phyloP scores from a whole-genome alignment of 2,113 vertebrate species.

The Pipa parva region DNA sequence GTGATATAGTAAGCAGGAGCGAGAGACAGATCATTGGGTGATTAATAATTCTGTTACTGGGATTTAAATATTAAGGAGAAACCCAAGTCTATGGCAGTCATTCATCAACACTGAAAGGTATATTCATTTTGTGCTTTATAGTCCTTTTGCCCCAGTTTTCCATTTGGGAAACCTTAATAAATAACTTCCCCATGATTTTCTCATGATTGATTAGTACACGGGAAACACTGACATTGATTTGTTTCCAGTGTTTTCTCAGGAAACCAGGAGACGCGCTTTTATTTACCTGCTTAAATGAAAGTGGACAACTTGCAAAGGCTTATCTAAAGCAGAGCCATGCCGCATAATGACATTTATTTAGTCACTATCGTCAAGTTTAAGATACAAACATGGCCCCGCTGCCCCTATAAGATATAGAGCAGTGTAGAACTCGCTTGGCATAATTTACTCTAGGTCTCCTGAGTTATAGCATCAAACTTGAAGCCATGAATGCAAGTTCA shows the following conservation, averaged over 20 bases:
- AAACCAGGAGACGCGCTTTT: not conserved
- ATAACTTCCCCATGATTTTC: conserved; percentile 19
- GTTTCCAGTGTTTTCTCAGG: conserved; percentile 17
- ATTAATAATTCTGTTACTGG: no score
- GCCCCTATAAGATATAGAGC: not conserved
- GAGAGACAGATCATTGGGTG: no score
- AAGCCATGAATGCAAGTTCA: not conserved
- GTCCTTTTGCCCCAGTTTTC: not conserved
- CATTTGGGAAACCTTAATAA: conserved; percentile 7
- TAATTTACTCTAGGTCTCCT: conserved; percentile 12
- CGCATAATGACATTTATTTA: conserved; percentile 34
- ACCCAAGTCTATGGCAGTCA: no score
- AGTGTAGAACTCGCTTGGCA: not conserved
- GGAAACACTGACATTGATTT: conserved; percentile 26
- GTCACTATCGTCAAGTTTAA: conserved; percentile 5
- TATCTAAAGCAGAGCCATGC: conserved; percentile 10
- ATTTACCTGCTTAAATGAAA: conserved; percentile 25
- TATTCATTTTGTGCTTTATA: no score
- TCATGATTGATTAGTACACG: conserved; percentile 22
- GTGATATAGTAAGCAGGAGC: no score
- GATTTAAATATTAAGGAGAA: no score
- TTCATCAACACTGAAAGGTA: no score
- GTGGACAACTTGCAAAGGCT: conserved; percentile 23
- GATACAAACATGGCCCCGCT: conserved; percentile 20
- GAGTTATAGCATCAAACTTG: no score